Conservation (phyloP, 2,888 invertebrate genomes). For the Anarsia innoxiella region DNA sequence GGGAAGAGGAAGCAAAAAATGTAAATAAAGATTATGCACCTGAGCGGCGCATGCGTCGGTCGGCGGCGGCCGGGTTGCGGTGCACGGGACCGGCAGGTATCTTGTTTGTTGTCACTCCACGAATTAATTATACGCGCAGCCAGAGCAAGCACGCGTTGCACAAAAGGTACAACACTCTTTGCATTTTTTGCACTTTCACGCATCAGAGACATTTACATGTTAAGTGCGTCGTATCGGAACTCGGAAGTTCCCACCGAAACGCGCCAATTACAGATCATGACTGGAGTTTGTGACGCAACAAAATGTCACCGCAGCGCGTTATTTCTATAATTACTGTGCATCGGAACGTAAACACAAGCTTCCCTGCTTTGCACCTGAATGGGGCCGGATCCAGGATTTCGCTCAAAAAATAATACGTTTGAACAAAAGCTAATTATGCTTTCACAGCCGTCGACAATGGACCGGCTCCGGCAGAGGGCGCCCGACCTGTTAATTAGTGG, state of each 20-base stretch:
- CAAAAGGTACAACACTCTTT: conserved; percentile 32
- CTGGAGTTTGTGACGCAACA: conserved; percentile 42
- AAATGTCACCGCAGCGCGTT: conserved; percentile 33
- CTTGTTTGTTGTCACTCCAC: conserved; percentile 41
- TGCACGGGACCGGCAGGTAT: conserved; percentile 48
- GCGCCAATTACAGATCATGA: conserved; percentile 55
- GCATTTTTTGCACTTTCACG: conserved; percentile 26
- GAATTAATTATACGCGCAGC: conserved; percentile 59
- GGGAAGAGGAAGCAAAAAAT: conserved; percentile 65
- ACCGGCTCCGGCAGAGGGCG: conserved; percentile 38
- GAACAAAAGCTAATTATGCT: conserved; percentile 68
- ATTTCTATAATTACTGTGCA: conserved; percentile 56
- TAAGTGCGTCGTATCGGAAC: conserved; percentile 16
- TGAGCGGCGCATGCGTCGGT: conserved; percentile 56
- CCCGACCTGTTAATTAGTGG: conserved; percentile 61
- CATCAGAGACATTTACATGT: conserved; percentile 37
- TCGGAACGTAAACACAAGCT: conserved; percentile 51
- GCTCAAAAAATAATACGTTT: conserved; percentile 52
- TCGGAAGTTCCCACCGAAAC: conserved; percentile 21
- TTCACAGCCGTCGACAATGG: conserved; percentile 52
- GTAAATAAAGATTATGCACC: conserved; percentile 71
- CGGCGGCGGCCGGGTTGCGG: conserved; percentile 18
- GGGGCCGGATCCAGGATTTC: conserved; percentile 33
- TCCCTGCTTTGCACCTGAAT: conserved; percentile 57
- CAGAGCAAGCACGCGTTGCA: conserved; percentile 40